These are phyloP conservation scores for Gallinago paraguaiae DNA, from an alignment of 2,113 vertebrate genomes.

Conservation along the genomic window DNA sequence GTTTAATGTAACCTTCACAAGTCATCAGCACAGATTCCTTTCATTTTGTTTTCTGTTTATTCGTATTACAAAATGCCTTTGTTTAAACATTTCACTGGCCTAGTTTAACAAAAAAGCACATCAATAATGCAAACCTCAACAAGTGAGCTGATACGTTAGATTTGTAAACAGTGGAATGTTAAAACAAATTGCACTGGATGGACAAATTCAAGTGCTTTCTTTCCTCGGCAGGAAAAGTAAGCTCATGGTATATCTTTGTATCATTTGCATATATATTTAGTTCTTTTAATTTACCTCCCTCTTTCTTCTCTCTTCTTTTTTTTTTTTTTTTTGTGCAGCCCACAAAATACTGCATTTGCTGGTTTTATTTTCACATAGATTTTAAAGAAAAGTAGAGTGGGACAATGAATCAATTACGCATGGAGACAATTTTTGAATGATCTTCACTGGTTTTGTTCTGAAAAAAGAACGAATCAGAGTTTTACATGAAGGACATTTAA, in stretches of 20 bases:
- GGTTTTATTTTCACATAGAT: neutral
- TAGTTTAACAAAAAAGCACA: constrained; percentile 35
- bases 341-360: neutral
- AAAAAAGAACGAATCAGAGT: neutral
- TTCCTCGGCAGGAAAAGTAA: neutral
- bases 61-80: constrained; percentile 11
- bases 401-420: neutral
- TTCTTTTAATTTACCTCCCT: neutral
- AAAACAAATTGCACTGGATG: neutral
- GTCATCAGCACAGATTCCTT: neutral
- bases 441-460: neutral
- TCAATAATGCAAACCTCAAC: constrained; percentile 19
- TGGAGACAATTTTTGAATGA: neutral
- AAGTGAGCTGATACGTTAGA: neutral
- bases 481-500: neutral
- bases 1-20: constrained; percentile 16
- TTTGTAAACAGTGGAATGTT: constrained; percentile 14
- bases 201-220: neutral
- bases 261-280: neutral
- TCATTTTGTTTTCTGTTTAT: neutral
- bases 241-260: neutral
- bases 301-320: neutral
- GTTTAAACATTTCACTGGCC: constrained; percentile 18
- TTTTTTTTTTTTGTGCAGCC: neutral
- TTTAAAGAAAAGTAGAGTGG: neutral